phyloP scores from a whole-genome alignment of 2,797 vertebrate species.

The Enteromius unitaeniatus region DNA sequence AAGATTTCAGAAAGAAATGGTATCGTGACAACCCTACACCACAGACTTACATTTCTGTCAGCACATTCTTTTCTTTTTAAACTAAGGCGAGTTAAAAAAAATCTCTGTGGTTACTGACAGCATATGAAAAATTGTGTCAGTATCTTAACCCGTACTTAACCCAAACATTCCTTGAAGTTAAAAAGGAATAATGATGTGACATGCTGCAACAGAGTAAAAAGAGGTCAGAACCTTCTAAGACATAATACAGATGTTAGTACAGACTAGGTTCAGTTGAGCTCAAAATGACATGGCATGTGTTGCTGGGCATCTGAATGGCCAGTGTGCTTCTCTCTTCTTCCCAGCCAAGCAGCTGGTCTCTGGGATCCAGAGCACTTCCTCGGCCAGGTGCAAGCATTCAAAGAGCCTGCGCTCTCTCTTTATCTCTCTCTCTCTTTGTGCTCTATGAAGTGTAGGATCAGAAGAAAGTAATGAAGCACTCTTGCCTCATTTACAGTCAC shows the following conservation, averaged over 20 bases:
- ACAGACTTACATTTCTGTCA: background rate
- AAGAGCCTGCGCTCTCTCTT: background rate
- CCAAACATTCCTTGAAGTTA: conserved; percentile 22
- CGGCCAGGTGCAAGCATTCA: conserved; percentile 32
- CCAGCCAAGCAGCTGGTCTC: conserved; percentile 40
- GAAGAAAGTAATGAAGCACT: background rate
- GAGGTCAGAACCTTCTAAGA: conserved; percentile 1
- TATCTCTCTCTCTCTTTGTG: conserved; percentile 11
- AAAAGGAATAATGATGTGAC: background rate
- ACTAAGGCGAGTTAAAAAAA: background rate
- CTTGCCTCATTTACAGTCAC: background rate
- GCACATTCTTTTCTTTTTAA: background rate
- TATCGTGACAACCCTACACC: background rate
- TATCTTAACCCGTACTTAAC: conserved; percentile 27
- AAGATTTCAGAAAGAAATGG: background rate
- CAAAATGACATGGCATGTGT: conserved; percentile 1
- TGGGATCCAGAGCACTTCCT: conserved; percentile 25
- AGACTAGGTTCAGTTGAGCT: conserved; percentile 3
- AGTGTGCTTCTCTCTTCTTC: conserved; percentile 16
- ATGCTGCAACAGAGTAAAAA: conserved; percentile 21
- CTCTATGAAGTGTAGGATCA: conserved; percentile 2
- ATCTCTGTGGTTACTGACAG: background rate
- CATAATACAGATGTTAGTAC: background rate
- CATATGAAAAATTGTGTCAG: conserved; percentile 9
- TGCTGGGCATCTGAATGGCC: conserved; percentile 17